Conservation (phyloP, 2,888 invertebrate species). For the Notodonta dromedarius region DNA sequence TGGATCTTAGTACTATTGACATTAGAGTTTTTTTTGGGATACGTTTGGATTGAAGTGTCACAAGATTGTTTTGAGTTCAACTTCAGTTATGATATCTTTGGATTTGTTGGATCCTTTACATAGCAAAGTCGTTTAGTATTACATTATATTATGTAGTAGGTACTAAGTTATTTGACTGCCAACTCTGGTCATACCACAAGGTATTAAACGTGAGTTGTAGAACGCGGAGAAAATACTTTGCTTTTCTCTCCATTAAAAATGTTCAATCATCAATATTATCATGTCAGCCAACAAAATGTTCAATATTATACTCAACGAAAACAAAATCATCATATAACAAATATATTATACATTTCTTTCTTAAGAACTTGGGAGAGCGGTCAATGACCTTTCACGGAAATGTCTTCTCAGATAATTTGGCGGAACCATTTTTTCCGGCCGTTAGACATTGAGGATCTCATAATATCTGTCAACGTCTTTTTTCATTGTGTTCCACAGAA, state of each 20-base stretch:
- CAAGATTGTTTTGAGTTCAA: no score
- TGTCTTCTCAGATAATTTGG: slow-evolving; percentile 7
- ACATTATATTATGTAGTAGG: no score
- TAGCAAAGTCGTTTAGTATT: no score
- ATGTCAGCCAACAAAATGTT: not conserved
- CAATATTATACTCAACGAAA: not conserved
- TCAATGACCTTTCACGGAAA: slow-evolving; percentile 6
- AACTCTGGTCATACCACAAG: no score
- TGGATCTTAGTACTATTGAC: not conserved
- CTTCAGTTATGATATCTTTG: no score
- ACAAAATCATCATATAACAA: not conserved
- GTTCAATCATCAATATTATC: no score
- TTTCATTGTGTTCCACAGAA: not conserved
- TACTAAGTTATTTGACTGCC: no score
- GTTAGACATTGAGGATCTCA: not conserved
- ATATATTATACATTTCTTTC: not conserved
- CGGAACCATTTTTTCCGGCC: slow-evolving; percentile 5
- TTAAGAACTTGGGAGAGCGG: slow-evolving; percentile 2
- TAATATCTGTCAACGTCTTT: slow-evolving; percentile 3
- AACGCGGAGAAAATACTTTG: no score
- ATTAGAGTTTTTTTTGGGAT: not conserved
- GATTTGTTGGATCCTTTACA: no score
- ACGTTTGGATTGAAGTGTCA: no score
- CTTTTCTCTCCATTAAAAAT: no score
- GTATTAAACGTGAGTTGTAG: no score